Percentiles rank a stretch among this genome's conserved stretches.
These are phyloP conservation scores for Orthosia gothica DNA, from an alignment of 2,888 invertebrate genomes.

Conservation along the genomic window DNA sequence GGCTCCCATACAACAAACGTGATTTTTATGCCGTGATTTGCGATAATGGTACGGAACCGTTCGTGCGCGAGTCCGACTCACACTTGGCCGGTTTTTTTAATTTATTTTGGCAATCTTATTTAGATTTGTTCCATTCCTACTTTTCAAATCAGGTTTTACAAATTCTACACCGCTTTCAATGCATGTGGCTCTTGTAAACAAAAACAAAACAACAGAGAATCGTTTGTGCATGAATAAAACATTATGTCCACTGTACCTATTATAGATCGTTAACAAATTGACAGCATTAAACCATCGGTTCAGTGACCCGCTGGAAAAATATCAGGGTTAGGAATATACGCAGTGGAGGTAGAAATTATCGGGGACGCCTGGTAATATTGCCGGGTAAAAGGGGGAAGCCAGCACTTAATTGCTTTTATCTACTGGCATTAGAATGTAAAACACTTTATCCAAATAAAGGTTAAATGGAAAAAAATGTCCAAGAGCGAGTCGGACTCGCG, in stretches of 20 bases:
- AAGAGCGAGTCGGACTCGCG: too few relatives aligned
- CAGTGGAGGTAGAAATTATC: not conserved
- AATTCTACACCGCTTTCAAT: not conserved
- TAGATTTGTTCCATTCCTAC: not conserved
- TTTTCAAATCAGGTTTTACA: not conserved
- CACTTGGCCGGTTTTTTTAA: not conserved
- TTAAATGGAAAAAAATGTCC: too few relatives aligned
- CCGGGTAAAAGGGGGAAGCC: not conserved
- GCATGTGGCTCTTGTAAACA: conserved; percentile 13
- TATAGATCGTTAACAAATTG: conserved; percentile 18
- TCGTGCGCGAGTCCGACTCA: not conserved
- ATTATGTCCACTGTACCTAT: conserved; percentile 13
- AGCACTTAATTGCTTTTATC: too few relatives aligned
- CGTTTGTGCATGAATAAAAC: conserved; percentile 39
- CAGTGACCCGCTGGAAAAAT: not conserved
- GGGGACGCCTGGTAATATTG: not conserved
- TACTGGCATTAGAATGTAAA: too few relatives aligned
- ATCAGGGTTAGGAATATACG: conserved; percentile 6
- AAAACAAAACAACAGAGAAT: conserved; percentile 26
- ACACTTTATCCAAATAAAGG: too few relatives aligned
- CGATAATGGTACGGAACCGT: too few relatives aligned
- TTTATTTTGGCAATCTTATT: not conserved
- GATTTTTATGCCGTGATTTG: too few relatives aligned
- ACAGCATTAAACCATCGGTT: conserved; percentile 19
- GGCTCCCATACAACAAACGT: too few relatives aligned